Evolutionary conservation across 2,797 vertebrate genomes (phyloP), one percentile per base, ranked within the genome.

Genomic region (Pitangus sulphuratus): DNA sequence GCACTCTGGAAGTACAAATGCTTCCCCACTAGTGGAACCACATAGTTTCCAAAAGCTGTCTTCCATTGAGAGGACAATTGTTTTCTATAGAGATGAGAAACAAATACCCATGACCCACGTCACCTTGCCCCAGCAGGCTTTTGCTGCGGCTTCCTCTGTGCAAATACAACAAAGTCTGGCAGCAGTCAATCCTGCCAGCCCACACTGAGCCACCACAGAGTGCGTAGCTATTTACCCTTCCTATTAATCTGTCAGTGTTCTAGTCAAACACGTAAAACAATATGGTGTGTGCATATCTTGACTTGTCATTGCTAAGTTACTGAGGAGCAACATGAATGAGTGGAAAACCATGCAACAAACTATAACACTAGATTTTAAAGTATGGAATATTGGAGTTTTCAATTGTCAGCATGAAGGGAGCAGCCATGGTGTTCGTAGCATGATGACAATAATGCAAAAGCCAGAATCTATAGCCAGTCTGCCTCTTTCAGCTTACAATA

Each of bases 181-280:
- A 97, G 96, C 97, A 97, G 97, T 97, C 97, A 97, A 94, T 97
- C 97, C 98, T 94, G 89, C 95, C 76, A 95, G 95, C 98, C 97
- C 98, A 98, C 98, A 98, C 98, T 98, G 98, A 96, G 98, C 94
- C 86, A 96, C 93, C 97, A 95, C 97, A 97, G 98, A 96, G 97
- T 98, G 97, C 88, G 42, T 96, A 80, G 98, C 98, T 99, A 99
- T 99, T 99, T 99, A 98, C 98, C 95, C 98, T 98, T 99, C 98
- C 98, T 98, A 99, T 99, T 99, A 99, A 99, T 99, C 99, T 99
- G 98, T 99, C 98, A 98, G 97, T 97, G 98, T 97, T 98, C 98
- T 98, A 96, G 97, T 98, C 98, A 98, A 98, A 99, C 99, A 99
- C 31, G 92, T 96, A 94, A 97, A 98, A 98, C 99, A 99, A 99